These are phyloP conservation scores for Sympetrum striolatum DNA, from an alignment of 2,888 invertebrate species.

Conservation along the genomic window DNA sequence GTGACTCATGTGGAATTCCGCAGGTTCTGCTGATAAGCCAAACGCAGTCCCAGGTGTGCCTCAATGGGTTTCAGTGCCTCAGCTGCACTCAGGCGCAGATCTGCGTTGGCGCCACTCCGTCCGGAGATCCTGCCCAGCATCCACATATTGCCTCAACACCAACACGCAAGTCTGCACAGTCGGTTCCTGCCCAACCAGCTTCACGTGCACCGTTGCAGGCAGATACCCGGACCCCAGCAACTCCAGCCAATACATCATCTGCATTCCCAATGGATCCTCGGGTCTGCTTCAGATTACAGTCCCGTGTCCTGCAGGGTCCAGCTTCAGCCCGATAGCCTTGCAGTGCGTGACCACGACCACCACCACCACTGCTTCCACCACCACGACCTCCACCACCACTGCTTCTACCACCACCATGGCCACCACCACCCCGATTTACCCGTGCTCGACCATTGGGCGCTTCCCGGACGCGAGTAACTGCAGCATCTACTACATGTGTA, in stretches of 20 bases:
- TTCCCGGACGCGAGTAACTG: neutral
- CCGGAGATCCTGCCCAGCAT: too few relatives aligned
- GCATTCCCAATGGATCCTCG: neutral
- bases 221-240: neutral
- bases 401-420: neutral
- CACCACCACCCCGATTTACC: neutral
- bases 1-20: neutral
- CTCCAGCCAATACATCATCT: neutral
- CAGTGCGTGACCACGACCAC: neutral
- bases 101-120: too few relatives aligned
- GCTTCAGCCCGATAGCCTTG: neutral
- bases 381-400: neutral
- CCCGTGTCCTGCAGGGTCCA: neutral
- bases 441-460: neutral
- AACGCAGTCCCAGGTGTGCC: too few relatives aligned
- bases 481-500: neutral
- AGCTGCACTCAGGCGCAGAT: too few relatives aligned
- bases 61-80: too few relatives aligned
- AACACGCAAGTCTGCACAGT: too few relatives aligned
- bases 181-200: neutral
- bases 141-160: too few relatives aligned
- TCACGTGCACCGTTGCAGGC: neutral
- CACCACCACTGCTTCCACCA: neutral
- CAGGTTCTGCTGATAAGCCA: too few relatives aligned
- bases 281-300: neutral